phyloP scores from a whole-genome alignment of 2,888 invertebrate species.

The Acanthococcus lagerstroemiae region DNA sequence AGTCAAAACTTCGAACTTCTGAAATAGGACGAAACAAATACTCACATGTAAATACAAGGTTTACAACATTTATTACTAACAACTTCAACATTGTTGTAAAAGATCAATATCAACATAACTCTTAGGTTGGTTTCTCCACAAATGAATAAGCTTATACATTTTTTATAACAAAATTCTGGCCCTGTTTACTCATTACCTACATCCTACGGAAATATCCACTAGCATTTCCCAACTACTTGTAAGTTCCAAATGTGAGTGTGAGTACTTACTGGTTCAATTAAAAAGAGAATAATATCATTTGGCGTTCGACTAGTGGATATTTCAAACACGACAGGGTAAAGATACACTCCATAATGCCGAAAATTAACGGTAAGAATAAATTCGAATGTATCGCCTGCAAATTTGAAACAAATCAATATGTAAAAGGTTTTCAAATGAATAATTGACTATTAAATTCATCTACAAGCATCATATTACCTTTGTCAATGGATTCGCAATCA shows the following conservation, averaged over 20 bases:
- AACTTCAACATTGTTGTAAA: neutral
- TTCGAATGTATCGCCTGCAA: neutral
- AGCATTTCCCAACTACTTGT: neutral
- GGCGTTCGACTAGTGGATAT: neutral
- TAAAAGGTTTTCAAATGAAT: too few species aligned
- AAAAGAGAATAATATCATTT: neutral
- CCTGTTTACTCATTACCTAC: too few species aligned
- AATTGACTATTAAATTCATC: too few species aligned
- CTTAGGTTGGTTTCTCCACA: neutral
- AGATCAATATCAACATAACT: neutral
- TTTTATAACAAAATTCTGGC: too few species aligned
- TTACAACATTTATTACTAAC: neutral
- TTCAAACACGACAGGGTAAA: neutral
- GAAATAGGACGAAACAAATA: neutral
- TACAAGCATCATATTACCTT: too few species aligned
- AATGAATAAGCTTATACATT: neutral
- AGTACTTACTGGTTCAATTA: neutral
- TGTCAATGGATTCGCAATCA: too few species aligned
- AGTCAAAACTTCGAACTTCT: slow-evolving; percentile 6
- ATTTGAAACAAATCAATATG: too few species aligned
- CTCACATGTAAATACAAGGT: too few species aligned
- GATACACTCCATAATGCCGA: neutral
- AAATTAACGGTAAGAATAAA: neutral
- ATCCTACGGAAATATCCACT: too few species aligned
- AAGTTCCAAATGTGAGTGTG: neutral